A percentile compares a stretch with the other conserved stretches of the same genome.
Conservation (phyloP, 1,140 invertebrate species). For the Nephila pilipes region DNA sequence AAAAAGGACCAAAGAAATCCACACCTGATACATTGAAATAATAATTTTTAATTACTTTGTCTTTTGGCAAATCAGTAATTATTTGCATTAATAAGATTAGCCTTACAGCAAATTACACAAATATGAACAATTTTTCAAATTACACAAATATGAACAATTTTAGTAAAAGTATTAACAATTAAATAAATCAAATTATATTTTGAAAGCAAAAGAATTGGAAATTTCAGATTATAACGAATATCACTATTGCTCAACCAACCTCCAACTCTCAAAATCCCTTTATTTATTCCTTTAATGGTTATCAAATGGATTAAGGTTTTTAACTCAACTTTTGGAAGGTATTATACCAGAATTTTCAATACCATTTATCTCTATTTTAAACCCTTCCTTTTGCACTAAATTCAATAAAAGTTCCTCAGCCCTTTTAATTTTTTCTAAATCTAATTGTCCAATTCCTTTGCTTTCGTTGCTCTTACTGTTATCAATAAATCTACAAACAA, state of each 20-base stretch:
- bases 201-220: too few relatives aligned
- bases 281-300: too few relatives aligned
- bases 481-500: neutral
- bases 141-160: too few relatives aligned
- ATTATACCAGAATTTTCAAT: too few relatives aligned
- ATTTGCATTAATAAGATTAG: neutral
- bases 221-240: too few relatives aligned
- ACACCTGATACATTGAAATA: neutral
- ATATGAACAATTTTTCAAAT: too few relatives aligned
- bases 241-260: neutral
- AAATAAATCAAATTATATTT: neutral
- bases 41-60: neutral
- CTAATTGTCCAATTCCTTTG: too few relatives aligned
- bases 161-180: neutral
- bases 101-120: neutral
- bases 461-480: neutral
- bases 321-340: too few relatives aligned
- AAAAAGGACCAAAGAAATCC: constrained; percentile 8
- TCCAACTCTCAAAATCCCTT: constrained; percentile 19
- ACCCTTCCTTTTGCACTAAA: neutral
- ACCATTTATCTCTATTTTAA: neutral
- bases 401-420: too few relatives aligned
- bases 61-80: neutral
- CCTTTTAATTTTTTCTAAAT: too few relatives aligned
- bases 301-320: constrained; percentile 13